Conservation (phyloP, 1,140 invertebrate genomes). For the Argopecten irradians region DNA sequence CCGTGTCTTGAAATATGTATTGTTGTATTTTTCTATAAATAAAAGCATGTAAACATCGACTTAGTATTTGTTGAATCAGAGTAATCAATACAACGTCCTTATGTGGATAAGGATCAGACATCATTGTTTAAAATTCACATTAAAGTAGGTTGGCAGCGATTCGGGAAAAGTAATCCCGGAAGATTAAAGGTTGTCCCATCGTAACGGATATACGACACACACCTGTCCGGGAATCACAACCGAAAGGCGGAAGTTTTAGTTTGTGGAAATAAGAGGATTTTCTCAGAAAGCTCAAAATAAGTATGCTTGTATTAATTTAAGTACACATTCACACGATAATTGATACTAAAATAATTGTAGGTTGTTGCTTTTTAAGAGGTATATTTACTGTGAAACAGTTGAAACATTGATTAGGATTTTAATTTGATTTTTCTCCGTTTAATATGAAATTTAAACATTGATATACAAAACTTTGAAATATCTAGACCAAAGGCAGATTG, state of each 20-base stretch:
- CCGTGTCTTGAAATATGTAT: too few species aligned
- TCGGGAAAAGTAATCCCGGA: neutral
- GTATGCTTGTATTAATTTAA: neutral
- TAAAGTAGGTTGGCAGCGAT: neutral
- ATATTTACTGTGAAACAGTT: too few species aligned
- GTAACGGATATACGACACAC: neutral
- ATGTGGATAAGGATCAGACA: too few species aligned
- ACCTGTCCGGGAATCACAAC: neutral
- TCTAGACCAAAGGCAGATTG: too few species aligned
- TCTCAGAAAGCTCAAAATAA: neutral
- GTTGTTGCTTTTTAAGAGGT: neutral
- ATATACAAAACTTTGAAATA: too few species aligned
- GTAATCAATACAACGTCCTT: too few species aligned
- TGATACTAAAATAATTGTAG: neutral
- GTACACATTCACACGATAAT: neutral
- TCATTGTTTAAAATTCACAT: neutral
- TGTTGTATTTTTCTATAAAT: too few species aligned
- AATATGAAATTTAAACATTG: too few species aligned
- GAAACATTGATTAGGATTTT: too few species aligned
- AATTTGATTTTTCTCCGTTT: too few species aligned
- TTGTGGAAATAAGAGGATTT: neutral
- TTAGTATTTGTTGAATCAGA: too few species aligned
- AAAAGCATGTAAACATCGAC: too few species aligned
- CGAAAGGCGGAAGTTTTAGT: neutral
- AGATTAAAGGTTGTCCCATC: neutral